Evolutionary conservation across 2,113 vertebrate genomes (phyloP).

Genomic region (Paracanthobrama guichenoti): DNA sequence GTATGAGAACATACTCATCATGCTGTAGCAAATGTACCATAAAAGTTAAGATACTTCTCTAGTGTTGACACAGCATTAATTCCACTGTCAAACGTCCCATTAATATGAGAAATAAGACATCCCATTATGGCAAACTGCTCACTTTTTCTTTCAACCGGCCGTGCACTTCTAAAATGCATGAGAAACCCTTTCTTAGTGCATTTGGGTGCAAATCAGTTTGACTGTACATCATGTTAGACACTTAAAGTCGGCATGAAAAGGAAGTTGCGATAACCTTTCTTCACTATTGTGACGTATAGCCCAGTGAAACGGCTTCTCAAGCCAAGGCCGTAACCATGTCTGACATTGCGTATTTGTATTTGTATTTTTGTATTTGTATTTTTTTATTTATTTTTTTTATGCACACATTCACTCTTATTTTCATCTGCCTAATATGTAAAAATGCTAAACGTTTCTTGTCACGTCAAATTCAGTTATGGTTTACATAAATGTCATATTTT

Average conservation of each 20-base stretch:
- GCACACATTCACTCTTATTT: too few species aligned
- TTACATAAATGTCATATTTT: too few species aligned
- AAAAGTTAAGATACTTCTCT: constrained; percentile 15
- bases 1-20: constrained; percentile 46
- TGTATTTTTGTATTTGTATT: too few species aligned
- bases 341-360: too few species aligned
- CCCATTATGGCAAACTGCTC: constrained; percentile 16
- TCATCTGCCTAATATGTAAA: too few species aligned
- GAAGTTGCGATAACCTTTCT: too few species aligned
- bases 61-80: constrained; percentile 36
- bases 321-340: too few species aligned
- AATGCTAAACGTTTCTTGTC: too few species aligned
- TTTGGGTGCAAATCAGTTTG: constrained; percentile 60
- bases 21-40: constrained; percentile 38
- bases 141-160: not conserved
- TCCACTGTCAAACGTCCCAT: constrained; percentile 34
- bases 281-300: too few species aligned
- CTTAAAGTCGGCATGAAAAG: constrained; percentile 36
- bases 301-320: too few species aligned
- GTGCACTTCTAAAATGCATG: constrained; percentile 63
- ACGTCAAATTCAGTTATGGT: too few species aligned
- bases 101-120: constrained; percentile 44
- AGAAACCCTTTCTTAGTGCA: constrained; percentile 60
- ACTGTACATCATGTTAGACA: constrained; percentile 66
- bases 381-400: too few species aligned